phyloP scores from a whole-genome alignment of 1,140 invertebrate species.

The Holotrichia oblita region DNA sequence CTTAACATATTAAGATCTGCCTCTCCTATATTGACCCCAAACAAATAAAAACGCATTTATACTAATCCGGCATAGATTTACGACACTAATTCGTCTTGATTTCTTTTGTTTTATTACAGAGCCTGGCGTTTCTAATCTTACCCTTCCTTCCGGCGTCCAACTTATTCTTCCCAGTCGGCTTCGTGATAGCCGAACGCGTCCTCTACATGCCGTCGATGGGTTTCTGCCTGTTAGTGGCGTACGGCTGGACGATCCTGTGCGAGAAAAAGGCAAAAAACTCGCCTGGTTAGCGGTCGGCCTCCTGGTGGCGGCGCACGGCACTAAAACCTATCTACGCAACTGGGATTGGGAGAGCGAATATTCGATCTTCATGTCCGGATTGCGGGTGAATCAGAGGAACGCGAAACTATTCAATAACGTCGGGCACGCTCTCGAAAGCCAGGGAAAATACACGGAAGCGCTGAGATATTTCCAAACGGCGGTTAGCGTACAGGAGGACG shows the following conservation, averaged over 20 bases:
- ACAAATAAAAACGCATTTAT: not conserved
- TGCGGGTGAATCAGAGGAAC: slow-evolving; percentile 91
- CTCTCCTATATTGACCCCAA: too few species aligned
- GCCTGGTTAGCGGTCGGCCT: slow-evolving; percentile 71
- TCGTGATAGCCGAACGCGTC: slow-evolving; percentile 95
- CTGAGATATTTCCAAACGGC: slow-evolving; percentile 92
- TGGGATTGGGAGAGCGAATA: slow-evolving; percentile 94
- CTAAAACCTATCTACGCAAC: slow-evolving; percentile 88
- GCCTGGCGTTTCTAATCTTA: slow-evolving; percentile 84
- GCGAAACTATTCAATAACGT: slow-evolving; percentile 98
- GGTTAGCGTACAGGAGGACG: slow-evolving; percentile 92
- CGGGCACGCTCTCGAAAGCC: slow-evolving; percentile 91
- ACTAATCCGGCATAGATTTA: not conserved
- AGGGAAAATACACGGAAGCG: slow-evolving; percentile 83
- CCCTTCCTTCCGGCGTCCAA: slow-evolving; percentile 97
- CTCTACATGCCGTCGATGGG: slow-evolving; percentile 98
- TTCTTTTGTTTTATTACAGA: slow-evolving; percentile 64
- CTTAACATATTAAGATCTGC: too few species aligned
- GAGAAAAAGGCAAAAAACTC: slow-evolving; percentile 68
- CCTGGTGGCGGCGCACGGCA: slow-evolving; percentile 77
- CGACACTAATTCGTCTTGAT: not conserved
- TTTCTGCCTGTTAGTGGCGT: slow-evolving; percentile 91
- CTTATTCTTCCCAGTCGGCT: slow-evolving; percentile 96
- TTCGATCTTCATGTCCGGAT: slow-evolving; percentile 89
- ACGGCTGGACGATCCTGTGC: slow-evolving; percentile 70